Percentiles rank a stretch among this genome's conserved stretches.
Conservation (phyloP, 1,140 invertebrate species). For the Heliconius nattereri region DNA sequence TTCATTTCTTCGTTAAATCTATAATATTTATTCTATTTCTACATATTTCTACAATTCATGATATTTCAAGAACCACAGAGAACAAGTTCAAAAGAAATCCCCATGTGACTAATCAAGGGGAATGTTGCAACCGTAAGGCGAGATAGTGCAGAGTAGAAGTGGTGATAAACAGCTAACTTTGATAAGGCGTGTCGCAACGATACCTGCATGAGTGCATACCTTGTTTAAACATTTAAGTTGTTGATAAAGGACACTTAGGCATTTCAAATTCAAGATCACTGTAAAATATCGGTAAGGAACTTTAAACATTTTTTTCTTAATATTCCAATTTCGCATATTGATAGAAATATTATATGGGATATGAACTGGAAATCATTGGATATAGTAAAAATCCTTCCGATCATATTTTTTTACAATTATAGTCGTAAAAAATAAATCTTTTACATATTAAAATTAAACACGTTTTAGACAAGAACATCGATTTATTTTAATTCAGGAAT, state of each 20-base stretch:
- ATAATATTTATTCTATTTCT: too few relatives aligned
- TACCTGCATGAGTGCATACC: not conserved
- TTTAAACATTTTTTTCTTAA: too few relatives aligned
- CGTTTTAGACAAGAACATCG: too few relatives aligned
- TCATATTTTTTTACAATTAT: too few relatives aligned
- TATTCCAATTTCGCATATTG: too few relatives aligned
- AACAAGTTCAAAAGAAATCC: not conserved
- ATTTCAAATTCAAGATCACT: not conserved
- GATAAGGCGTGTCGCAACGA: constrained; percentile 15
- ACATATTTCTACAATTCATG: not conserved
- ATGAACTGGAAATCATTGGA: too few relatives aligned
- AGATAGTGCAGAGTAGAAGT: not conserved
- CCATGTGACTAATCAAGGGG: constrained; percentile 5
- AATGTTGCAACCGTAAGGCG: not conserved
- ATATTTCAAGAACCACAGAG: not conserved
- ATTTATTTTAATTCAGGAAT: too few relatives aligned
- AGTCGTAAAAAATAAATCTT: too few relatives aligned
- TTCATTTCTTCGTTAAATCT: too few relatives aligned
- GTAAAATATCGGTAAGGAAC: not conserved
- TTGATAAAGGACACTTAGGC: not conserved
- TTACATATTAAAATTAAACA: too few relatives aligned
- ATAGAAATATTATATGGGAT: too few relatives aligned
- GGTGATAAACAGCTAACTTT: constrained; percentile 2
- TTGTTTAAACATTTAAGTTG: not conserved
- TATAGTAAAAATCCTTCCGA: too few relatives aligned